Percentiles rank a stretch among this genome's conserved stretches.
phyloP scores from a whole-genome alignment of 1,140 invertebrate genomes.

The Medauroidea extradentata region DNA sequence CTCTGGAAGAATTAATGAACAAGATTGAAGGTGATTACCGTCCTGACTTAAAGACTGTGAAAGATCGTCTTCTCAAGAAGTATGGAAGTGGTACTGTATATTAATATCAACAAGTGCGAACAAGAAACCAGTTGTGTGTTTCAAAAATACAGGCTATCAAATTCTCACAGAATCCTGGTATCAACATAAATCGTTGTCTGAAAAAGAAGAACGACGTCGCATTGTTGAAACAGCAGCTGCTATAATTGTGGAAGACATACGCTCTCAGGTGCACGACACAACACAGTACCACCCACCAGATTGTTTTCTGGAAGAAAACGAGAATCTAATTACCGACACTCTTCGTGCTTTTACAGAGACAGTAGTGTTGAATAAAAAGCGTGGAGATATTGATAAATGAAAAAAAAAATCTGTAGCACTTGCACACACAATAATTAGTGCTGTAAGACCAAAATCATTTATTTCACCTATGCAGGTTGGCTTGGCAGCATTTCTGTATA shows the following conservation, averaged over 20 bases:
- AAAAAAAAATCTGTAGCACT: conserved; percentile 52
- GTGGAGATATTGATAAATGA: conserved; percentile 36
- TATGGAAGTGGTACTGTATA: neutral
- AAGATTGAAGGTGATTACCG: neutral
- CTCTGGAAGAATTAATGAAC: neutral
- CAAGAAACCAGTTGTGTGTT: conserved; percentile 6
- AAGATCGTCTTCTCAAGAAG: neutral
- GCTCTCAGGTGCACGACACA: neutral
- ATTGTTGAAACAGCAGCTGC: conserved; percentile 36
- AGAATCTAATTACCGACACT: neutral
- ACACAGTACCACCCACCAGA: neutral
- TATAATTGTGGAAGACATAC: conserved; percentile 39
- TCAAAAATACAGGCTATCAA: conserved; percentile 7
- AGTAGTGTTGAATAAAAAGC: conserved; percentile 24
- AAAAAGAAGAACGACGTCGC: conserved; percentile 26
- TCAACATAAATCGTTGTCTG: conserved; percentile 25
- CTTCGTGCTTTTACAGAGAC: neutral
- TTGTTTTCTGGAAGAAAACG: neutral
- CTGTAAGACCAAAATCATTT: neutral
- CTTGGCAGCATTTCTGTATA: too few species aligned
- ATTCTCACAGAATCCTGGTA: conserved; percentile 28
- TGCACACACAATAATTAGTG: neutral
- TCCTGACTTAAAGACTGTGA: neutral
- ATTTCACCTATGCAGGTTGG: neutral
- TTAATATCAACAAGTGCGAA: neutral